Evolutionary conservation across 2,888 invertebrate genomes (phyloP).

Genomic region (Stomorhina lunata): DNA sequence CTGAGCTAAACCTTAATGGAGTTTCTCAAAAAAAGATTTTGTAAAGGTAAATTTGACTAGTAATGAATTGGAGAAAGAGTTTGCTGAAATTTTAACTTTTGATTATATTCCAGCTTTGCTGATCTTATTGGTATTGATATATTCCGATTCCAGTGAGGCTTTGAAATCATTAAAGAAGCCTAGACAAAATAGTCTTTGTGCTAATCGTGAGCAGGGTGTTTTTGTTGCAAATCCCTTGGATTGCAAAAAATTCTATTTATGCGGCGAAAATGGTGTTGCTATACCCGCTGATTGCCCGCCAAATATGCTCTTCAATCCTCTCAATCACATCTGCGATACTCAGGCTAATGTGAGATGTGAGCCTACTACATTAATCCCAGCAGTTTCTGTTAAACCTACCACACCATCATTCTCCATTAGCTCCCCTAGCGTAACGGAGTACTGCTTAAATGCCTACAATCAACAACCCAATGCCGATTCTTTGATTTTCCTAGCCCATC

Average conservation of each 20-base stretch:
- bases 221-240: conserved; percentile 74
- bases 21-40: neutral
- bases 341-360: conserved; percentile 71
- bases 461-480: conserved; percentile 35
- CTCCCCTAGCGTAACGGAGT: conserved; percentile 14
- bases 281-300: conserved; percentile 75
- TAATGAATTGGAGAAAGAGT: neutral
- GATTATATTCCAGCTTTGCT: neutral
- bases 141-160: neutral
- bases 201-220: conserved; percentile 71
- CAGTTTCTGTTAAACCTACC: neutral
- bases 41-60: neutral
- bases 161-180: neutral
- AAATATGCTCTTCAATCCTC: conserved; percentile 77
- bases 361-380: neutral
- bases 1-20: conserved; percentile 4
- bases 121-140: neutral
- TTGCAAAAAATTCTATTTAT: conserved; percentile 75
- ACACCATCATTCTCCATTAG: neutral
- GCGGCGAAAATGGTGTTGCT: conserved; percentile 72
- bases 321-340: conserved; percentile 75
- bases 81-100: neutral
- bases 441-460: conserved; percentile 27
- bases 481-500: conserved; percentile 74
- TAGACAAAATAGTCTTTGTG: conserved; percentile 66